A percentile compares a stretch with the other conserved stretches of the same genome.
phyloP scores from a whole-genome alignment of 2,888 invertebrate species.

The Odontocolon sp. region DNA sequence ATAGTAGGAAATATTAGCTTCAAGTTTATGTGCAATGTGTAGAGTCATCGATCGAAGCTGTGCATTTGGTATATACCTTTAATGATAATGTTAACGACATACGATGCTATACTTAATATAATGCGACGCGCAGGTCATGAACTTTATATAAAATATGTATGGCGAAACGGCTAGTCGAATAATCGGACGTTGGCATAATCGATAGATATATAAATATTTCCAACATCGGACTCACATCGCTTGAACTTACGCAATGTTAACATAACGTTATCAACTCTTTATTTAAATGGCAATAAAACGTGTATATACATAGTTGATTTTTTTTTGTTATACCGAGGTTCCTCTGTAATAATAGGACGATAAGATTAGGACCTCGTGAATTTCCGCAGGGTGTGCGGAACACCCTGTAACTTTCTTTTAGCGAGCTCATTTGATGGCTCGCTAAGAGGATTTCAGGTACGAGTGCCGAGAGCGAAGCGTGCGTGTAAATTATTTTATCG shows the following conservation, averaged over 20 bases:
- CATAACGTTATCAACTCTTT: constrained; percentile 39
- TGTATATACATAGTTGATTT: constrained; percentile 42
- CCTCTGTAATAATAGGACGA: constrained; percentile 9
- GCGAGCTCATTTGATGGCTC: background rate
- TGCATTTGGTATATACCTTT: background rate
- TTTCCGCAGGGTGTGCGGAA: constrained; percentile 14
- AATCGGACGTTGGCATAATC: background rate
- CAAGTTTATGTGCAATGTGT: background rate
- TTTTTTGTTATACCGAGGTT: constrained; percentile 37
- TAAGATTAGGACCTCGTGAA: constrained; percentile 8
- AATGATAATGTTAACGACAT: background rate
- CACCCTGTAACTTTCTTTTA: constrained; percentile 44
- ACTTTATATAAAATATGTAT: constrained; percentile 42
- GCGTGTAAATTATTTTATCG: constrained; percentile 1
- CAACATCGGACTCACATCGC: background rate
- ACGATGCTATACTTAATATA: too few relatives aligned
- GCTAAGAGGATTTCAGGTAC: constrained; percentile 20
- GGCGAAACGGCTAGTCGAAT: background rate
- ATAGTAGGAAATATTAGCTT: too few relatives aligned
- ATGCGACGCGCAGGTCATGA: constrained; percentile 17
- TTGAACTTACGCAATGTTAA: background rate
- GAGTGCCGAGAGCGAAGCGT: constrained; percentile 25
- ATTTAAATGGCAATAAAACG: constrained; percentile 34
- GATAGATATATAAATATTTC: too few relatives aligned
- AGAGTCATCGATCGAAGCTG: background rate